Evolutionary conservation across 2,113 vertebrate genomes (phyloP).

Genomic region (Alexandromys fortis): DNA sequence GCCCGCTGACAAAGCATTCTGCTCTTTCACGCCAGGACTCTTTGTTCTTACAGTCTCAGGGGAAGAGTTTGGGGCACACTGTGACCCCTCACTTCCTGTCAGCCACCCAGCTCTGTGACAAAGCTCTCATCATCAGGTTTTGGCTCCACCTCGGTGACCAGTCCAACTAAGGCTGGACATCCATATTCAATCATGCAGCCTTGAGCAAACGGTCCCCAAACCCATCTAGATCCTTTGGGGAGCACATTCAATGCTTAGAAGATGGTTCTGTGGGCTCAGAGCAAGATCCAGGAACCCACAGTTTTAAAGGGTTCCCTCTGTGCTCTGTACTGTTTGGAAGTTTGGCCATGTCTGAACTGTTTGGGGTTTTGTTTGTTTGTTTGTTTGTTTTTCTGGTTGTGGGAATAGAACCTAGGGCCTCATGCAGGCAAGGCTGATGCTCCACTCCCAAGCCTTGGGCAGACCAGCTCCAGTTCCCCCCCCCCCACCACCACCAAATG

Average conservation of each 20-base stretch:
- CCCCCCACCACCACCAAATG: too few species aligned
- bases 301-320: not conserved
- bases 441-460: not conserved
- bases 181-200: not conserved
- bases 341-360: not conserved
- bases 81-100: not conserved
- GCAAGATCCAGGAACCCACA: not conserved
- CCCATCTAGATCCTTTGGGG: too few species aligned
- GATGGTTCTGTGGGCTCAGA: not conserved
- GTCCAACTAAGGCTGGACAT: not conserved
- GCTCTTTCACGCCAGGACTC: not conserved
- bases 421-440: not conserved
- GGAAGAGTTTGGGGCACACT: not conserved
- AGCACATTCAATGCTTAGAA: not conserved
- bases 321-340: not conserved
- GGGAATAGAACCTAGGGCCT: not conserved
- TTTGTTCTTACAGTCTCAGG: not conserved
- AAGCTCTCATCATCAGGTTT: rapidly evolving
- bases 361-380: too few species aligned
- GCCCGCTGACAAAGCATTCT: not conserved
- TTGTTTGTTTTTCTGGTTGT: not conserved
- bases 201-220: not conserved
- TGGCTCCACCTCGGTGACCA: not conserved
- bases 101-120: not conserved
- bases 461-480: not conserved